A percentile compares a stretch with the other conserved stretches of the same genome.
Conservation (phyloP, 1,140 invertebrate genomes). For the Eciton burchellii region DNA sequence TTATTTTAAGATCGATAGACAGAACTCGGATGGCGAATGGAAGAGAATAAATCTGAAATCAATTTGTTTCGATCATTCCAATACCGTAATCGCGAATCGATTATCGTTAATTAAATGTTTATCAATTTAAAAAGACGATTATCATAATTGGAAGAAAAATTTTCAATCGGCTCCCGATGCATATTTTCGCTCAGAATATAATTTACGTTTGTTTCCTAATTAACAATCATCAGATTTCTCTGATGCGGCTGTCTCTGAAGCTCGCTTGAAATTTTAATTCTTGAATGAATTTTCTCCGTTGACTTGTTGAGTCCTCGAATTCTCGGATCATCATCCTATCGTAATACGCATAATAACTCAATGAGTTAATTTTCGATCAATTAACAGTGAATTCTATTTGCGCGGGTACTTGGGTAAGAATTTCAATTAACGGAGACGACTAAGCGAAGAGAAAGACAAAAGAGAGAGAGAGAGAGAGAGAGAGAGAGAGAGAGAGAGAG, state of each 20-base stretch:
- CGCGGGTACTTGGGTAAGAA: conserved; percentile 73
- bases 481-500: conserved; percentile 19
- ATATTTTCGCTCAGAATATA: no score
- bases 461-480: conserved; percentile 18
- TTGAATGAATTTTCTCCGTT: conserved; percentile 19
- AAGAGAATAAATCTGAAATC: no score
- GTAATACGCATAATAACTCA: conserved; percentile 50
- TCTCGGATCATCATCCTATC: conserved; percentile 49
- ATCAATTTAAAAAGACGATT: conserved; percentile 80
- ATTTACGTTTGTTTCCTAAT: no score
- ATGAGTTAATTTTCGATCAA: conserved; percentile 68
- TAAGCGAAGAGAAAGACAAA: conserved; percentile 5
- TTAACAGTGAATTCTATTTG: conserved; percentile 67
- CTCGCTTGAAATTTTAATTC: not conserved
- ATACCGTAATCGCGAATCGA: no score
- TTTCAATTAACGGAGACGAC: conserved; percentile 77
- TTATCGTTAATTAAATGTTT: not conserved
- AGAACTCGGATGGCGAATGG: no score
- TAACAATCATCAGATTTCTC: no score
- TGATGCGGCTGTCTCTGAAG: no score
- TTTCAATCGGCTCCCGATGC: no score
- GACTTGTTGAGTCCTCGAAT: conserved; percentile 42
- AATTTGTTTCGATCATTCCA: no score
- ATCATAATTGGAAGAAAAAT: conserved; percentile 92
- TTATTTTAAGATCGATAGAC: no score